These are phyloP conservation scores for Ophioninae sp. DNA, from an alignment of 2,888 invertebrate genomes.

Conservation along the genomic window DNA sequence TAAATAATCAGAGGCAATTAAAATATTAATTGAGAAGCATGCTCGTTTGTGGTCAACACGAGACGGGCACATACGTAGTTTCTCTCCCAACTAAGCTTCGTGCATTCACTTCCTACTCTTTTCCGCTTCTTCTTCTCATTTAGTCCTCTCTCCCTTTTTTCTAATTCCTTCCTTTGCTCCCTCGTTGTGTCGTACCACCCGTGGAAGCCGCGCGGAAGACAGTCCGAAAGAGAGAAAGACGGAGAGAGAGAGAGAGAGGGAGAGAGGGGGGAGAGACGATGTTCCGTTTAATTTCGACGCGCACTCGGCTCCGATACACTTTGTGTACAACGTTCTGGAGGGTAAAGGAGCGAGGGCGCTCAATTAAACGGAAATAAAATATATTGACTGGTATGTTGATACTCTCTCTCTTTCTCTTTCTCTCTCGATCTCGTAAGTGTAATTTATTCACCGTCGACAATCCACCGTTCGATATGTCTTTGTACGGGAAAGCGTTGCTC, in stretches of 20 bases:
- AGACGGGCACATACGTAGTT: constrained; percentile 45
- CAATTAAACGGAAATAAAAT: constrained; percentile 62
- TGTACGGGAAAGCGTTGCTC: constrained; percentile 32
- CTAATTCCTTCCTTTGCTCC: constrained; percentile 17
- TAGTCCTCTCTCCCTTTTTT: constrained; percentile 17
- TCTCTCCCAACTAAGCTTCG: constrained; percentile 53
- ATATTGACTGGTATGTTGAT: constrained; percentile 48
- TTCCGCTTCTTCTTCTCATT: constrained; percentile 8
- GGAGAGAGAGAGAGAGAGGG: neutral
- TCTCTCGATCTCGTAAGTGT: constrained; percentile 11
- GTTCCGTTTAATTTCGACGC: constrained; percentile 51
- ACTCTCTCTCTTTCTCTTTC: neutral
- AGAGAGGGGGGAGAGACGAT: neutral
- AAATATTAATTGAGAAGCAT: constrained; percentile 63
- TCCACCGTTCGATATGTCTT: constrained; percentile 52
- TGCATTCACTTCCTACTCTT: constrained; percentile 55
- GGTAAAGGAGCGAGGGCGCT: constrained; percentile 37
- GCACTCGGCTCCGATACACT: constrained; percentile 13
- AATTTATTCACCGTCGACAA: constrained; percentile 57
- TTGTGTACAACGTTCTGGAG: constrained; percentile 8
- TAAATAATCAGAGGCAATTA: constrained; percentile 62
- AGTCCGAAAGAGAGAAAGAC: neutral
- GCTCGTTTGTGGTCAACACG: constrained; percentile 59
- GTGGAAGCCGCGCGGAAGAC: constrained; percentile 36
- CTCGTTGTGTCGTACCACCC: constrained; percentile 31